Conservation (phyloP, 64 coral and sea anemone species). For the Pachyseris speciosa region DNA sequence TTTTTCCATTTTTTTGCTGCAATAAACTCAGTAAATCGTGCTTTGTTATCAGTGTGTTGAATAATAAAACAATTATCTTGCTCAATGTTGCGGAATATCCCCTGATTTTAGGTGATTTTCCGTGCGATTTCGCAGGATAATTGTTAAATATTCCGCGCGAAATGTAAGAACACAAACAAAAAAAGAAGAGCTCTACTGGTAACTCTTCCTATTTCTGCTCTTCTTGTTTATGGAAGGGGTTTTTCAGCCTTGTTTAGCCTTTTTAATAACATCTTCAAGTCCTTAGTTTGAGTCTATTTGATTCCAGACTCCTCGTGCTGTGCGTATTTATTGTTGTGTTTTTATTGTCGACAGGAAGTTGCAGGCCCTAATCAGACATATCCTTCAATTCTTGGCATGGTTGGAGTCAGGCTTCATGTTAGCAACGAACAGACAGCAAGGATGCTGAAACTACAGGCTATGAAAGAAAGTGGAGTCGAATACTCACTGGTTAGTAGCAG, state of each 20-base stretch:
- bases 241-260: neutral
- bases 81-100: too few species aligned
- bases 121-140: too few species aligned
- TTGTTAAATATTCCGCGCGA: neutral
- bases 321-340: neutral
- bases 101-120: too few species aligned
- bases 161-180: neutral
- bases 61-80: too few species aligned
- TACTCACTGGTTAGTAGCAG: neutral
- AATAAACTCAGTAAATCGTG: too few species aligned
- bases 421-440: neutral
- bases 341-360: slow-evolving; percentile 31
- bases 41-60: too few species aligned
- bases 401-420: slow-evolving; percentile 61
- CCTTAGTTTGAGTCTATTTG: too few species aligned
- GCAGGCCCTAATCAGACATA: slow-evolving; percentile 55
- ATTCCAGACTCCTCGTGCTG: too few species aligned
- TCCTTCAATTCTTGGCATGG: slow-evolving; percentile 70
- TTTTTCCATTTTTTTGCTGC: too few species aligned
- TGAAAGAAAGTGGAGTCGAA: neutral
- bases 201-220: too few species aligned
- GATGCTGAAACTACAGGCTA: neutral
- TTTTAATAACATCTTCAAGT: too few species aligned
- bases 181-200: too few species aligned
- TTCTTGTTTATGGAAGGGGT: neutral